Base-by-base conservation (phyloP, 2,888 invertebrate genomes). In the Meiosimyza platycephala region DNA sequence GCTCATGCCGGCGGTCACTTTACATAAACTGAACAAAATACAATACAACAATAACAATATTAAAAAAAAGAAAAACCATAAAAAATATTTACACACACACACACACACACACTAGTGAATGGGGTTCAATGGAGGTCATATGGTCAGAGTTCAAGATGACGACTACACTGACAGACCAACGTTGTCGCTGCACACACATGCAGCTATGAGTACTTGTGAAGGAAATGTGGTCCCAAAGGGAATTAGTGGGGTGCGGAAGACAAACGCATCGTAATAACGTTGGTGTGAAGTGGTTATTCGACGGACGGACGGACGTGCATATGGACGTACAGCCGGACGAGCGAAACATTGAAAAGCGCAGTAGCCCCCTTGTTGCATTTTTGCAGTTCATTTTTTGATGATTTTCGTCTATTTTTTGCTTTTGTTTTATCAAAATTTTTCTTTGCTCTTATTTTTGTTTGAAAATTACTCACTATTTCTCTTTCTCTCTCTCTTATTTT, bases 111-210 rank as follows among this genome's bases (percentile, higher is more conserved):
- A 62, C 69, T 51, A 69, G 68, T 72, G 75, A 78, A 78, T 78
- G 81, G 81, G 79, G 84, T 84, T 84, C 83, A 85, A 78, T 80
- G 80, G 81, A 82, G 86, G 85, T 87, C 86, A 84, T 80, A 80
- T 77, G 85, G 86, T 85, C 86, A 86, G 82, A 87, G 87, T 87
- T 87, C 86, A 87, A 84, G 82, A 83, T 80, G 78, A 81, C 40
- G 40, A 40, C 40, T 6, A 40, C 40, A 9, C 74, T 75, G 75
- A 80, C 79, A 78, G 76, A 54, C 70, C 18, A 78, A 72, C 73
- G 80, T 28, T 22, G 13, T 55, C 82, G 52, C 40, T 40, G 40
- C 9, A 40, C 40, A 40, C 40, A 40, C 40, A 40, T 40, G 40
- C 9, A 40, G 9, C 9, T 40, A 1, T 40, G 40, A 40, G 40